Percentiles rank a stretch among this genome's conserved stretches.
Conservation (phyloP, 2,113 vertebrate species). For the Tretioscincus oriximinensis region DNA sequence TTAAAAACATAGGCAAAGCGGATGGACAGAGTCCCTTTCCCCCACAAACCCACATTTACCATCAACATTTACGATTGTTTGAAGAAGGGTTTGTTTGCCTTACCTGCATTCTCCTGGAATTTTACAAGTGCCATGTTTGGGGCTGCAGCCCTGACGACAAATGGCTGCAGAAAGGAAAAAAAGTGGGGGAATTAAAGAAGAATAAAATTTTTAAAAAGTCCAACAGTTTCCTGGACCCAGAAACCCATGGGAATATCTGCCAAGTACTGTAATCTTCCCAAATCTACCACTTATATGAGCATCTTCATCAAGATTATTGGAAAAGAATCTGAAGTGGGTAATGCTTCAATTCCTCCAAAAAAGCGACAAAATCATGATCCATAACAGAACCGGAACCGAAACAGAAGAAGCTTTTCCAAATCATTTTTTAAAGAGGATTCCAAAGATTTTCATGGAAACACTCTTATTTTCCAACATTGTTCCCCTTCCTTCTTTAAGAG, state of each 20-base stretch:
- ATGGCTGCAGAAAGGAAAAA: constrained; percentile 79
- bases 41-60: constrained; percentile 28
- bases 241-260: constrained; percentile 53
- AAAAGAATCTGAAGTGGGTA: constrained; percentile 54
- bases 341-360: constrained; percentile 29
- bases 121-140: constrained; percentile 92
- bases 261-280: constrained; percentile 60
- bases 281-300: constrained; percentile 63
- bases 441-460: background rate
- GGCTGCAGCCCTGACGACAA: constrained; percentile 96
- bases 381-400: background rate
- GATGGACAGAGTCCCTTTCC: constrained; percentile 23
- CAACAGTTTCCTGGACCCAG: constrained; percentile 36
- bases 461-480: background rate
- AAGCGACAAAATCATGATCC: accelerated
- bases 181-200: background rate
- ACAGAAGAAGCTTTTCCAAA: accelerated
- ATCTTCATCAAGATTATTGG: constrained; percentile 43
- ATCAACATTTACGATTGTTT: constrained; percentile 33
- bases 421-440: background rate
- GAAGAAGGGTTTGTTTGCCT: constrained; percentile 38
- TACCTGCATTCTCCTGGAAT: constrained; percentile 95
- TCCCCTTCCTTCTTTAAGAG: background rate
- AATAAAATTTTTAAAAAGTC: background rate
- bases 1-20: background rate